These are phyloP conservation scores for Corythoichthys haematopterus DNA, from an alignment of 2,113 vertebrate species.

Conservation along the genomic window DNA sequence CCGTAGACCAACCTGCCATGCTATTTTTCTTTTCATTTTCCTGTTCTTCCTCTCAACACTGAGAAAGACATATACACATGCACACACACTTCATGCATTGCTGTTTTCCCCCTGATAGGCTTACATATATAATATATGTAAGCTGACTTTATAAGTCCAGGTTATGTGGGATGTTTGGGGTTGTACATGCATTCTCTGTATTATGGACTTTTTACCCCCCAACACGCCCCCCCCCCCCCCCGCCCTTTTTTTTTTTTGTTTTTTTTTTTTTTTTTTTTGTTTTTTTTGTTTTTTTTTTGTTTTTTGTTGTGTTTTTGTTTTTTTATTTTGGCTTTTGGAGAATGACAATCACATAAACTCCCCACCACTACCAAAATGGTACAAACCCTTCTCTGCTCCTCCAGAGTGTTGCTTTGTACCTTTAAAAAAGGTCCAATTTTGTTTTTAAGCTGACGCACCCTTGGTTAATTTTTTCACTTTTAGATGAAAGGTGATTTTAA, in stretches of 20 bases:
- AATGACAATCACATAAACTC: conserved; percentile 56
- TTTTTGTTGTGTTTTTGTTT: neutral
- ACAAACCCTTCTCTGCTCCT: conserved; percentile 26
- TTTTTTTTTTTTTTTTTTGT: conserved; percentile 30
- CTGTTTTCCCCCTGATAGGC: conserved; percentile 23
- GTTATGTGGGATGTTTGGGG: conserved; percentile 33
- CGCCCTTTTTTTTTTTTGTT: conserved; percentile 32
- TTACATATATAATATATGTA: conserved; percentile 13
- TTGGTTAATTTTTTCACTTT: conserved; percentile 43
- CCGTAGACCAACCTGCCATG: conserved; percentile 38
- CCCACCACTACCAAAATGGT: conserved; percentile 9
- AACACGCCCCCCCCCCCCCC: too few relatives aligned
- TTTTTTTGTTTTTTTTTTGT: conserved; percentile 35
- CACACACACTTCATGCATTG: conserved; percentile 25
- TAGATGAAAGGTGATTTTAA: conserved; percentile 52
- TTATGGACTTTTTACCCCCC: conserved; percentile 56
- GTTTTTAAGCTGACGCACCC: conserved; percentile 15
- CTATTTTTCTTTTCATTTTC: conserved; percentile 39
- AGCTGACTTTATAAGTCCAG: conserved; percentile 27
- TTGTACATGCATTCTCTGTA: conserved; percentile 33
- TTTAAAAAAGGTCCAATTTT: conserved; percentile 14
- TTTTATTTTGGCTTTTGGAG: conserved; percentile 38
- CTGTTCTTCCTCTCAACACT: conserved; percentile 38
- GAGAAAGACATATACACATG: conserved; percentile 37
- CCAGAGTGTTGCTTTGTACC: conserved; percentile 15